Evolutionary conservation across 2,797 vertebrate genomes (phyloP), one percentile per base, ranked within the genome.

Genomic region (Acipenser oxyrinchus): DNA sequence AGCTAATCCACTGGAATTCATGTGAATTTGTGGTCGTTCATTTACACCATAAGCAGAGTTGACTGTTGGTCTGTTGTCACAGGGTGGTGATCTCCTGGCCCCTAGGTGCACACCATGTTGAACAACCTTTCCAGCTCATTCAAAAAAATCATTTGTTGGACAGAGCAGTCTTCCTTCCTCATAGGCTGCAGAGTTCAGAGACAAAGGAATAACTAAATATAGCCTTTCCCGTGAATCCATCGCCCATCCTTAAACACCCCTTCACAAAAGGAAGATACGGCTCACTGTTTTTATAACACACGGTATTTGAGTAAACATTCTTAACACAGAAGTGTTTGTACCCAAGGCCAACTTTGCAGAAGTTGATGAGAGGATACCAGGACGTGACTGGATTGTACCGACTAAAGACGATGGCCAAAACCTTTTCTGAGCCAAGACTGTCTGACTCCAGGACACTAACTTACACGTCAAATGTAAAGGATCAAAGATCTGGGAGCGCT

Each of bases 201-300:
- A 87, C 83, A 83, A 90, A 89, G 85, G 87, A 84, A 79, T 83
- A 75, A 77, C 84, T 83, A 82, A 77, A 87, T 84, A 86, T 80
- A 83, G 80, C 72, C 72, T 72, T 76, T 77, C 72, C 75, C 66
- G 70, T 66, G 63, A 65, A 61, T 70, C 74, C 64, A 51, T 66
- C 52, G 68, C 62, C 58, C 60, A 59, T 73, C 68, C 67, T 64
- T 59, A 69, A 69, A 68, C 61, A 69, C 72, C 53, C 49, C 70
- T 65, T 50, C 68, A 71, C 63, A 60, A 61, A 68, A 71, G 73
- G 73, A 75, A 75, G 64, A 60, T 55, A 61, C 62, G 62, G 49
- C 53, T 70, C 60, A 65, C 63, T 67, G 67, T 74, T 77, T 64
- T 77, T 76, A 79, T 68, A 76, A 71, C 71, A 70, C 18, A 23